phyloP scores from a whole-genome alignment of 2,888 invertebrate species.

The Mactromeris polynyma region DNA sequence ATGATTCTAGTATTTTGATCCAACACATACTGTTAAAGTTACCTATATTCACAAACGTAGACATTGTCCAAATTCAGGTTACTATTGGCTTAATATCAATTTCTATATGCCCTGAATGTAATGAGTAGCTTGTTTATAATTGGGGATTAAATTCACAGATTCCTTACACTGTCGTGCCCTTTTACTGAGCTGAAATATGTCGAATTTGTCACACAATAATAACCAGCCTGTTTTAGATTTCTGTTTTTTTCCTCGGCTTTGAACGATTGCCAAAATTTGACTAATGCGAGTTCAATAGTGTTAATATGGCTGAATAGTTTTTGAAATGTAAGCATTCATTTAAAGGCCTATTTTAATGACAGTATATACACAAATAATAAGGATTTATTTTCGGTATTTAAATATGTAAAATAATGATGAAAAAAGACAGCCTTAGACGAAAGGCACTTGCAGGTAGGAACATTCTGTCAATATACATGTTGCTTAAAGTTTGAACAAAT shows the following conservation, averaged over 20 bases:
- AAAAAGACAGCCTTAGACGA: background rate
- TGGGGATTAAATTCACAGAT: slow-evolving; percentile 44
- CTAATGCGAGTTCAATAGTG: slow-evolving; percentile 43
- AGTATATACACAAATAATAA: slow-evolving; percentile 16
- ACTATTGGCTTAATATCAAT: slow-evolving; percentile 1
- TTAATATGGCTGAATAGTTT: slow-evolving; percentile 56
- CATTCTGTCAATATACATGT: background rate
- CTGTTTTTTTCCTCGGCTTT: slow-evolving; percentile 47
- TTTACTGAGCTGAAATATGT: slow-evolving; percentile 24
- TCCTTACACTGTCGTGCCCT: slow-evolving; percentile 28
- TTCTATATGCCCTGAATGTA: background rate
- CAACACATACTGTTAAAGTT: too few species aligned
- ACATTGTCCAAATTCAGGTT: background rate
- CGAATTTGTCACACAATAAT: slow-evolving; percentile 40
- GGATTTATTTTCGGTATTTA: slow-evolving; percentile 17
- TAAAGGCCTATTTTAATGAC: slow-evolving; percentile 26
- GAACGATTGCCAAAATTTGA: slow-evolving; percentile 61
- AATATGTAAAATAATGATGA: slow-evolving; percentile 25
- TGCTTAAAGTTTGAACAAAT: too few species aligned
- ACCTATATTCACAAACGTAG: too few species aligned
- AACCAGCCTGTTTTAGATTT: slow-evolving; percentile 47
- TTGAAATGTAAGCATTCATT: slow-evolving; percentile 30
- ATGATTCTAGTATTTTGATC: too few species aligned
- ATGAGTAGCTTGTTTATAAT: slow-evolving; percentile 41
- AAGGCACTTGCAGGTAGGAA: background rate